Evolutionary conservation across 2,888 invertebrate genomes (phyloP), one percentile per base, ranked within the genome.

Genomic region (Drosophila austrosaltans): DNA sequence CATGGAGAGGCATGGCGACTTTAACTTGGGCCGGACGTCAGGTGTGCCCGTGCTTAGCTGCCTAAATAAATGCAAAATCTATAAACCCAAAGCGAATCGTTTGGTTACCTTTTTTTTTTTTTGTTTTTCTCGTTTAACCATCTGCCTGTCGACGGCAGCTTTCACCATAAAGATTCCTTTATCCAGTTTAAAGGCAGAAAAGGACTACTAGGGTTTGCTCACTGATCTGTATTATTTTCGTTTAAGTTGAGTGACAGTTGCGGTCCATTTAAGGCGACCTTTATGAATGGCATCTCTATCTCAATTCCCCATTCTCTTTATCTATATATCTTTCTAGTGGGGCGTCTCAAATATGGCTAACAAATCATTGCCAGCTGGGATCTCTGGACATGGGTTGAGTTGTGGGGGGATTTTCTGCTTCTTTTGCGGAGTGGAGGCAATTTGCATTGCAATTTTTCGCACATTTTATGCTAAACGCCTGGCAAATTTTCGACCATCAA

Each of bases 401-500:
- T 32, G 32, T 58, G 48, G 42, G n/a, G 53, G 4, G 53, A 39
- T 59, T 32, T 16, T 54, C 22, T 36, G 3, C 39, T 10, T 22
- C 25, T 40, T 62, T 48, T 58, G 16, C 44, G 20, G 22, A 30
- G 59, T 3, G 60, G 53, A 62, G 86, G 75, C 64, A 68, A 83
- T 83, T 83, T 84, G 83, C 83, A 83, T 82, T 86, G 86, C 81
- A 79, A 79, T 22, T 78, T 79, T 72, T 78, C 65, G 32, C 57
- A 57, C 64, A 76, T 83, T 78, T 80, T 77, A 80, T 80, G 80
- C 81, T 77, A 86, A 82, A 86, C 72, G 73, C 68, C 68, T 80
- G 74, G 76, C 76, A 77, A 83, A 80, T 84, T 84, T 78, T 87
- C 89, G 87, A 78, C 89, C 89, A 84, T 84, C 83, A 84, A 82